Evolutionary conservation across 2,888 invertebrate species (phyloP), one percentile per base, ranked within the genome.

Genomic region (Charanyca ferruginea): DNA sequence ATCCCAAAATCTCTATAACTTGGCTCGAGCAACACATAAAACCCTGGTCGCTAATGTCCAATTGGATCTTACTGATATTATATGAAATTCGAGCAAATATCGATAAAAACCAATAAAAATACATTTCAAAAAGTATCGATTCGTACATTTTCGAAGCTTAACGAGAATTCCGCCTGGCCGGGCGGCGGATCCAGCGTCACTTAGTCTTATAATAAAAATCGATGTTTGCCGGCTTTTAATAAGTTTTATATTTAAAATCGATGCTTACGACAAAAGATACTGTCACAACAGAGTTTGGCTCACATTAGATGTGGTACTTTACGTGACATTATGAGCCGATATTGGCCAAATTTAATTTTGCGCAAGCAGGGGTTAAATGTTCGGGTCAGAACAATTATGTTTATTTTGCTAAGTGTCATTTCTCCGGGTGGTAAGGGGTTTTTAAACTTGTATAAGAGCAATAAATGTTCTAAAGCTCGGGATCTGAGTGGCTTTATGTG

Each of bases 301-400:
- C 85, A 80, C 90, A 91, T 93, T 89, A 89, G 85, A 85, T 85
- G 66, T 68, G 62, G 62, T 77, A 86, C 75, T 92, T 93, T 90
- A 93, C 85, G 84, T 70, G 87, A 84, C 80, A 90, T 91, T 89
- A 90, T 82, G 81, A 59, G 79, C 80, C 73, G 79, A 85, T 84
- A 89, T 85, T 85, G 85, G 78, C 79, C 79, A 85, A 86, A 88
- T 87, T 87, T 74, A 89, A 90, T 89, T 89, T 85, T 64, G 77
- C 71, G 73, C 80, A 78, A 72, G 57, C 77, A 48, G 41, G 75
- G 88, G 85, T 88, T 87, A 86, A 88, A 76, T 63, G 76, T 55
- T 65, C 42, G 73, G 87, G 84, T 88, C 85, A 84, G 47, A 72
- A 67, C 61, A 73, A 80, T 84, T 72, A 79, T 44, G 54, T 60